These are phyloP conservation scores for Falco peregrinus DNA, from an alignment of 2,797 vertebrate genomes.

Conservation along the genomic window DNA sequence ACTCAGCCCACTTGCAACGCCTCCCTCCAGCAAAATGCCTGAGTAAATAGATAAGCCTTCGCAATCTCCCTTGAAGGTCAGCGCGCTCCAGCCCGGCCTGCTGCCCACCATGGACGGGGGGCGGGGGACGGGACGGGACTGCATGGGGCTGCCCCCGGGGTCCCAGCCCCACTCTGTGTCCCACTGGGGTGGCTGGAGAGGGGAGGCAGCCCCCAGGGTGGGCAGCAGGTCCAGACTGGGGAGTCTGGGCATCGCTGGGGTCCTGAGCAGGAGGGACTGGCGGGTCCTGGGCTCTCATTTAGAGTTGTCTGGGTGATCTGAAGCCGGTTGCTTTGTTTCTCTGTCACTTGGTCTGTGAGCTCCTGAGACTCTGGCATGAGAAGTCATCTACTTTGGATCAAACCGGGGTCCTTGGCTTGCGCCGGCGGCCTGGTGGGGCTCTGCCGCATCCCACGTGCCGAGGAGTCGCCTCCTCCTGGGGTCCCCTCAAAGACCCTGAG, in stretches of 20 bases:
- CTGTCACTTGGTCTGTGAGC: neutral
- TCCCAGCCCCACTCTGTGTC: neutral
- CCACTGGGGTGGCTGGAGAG: neutral
- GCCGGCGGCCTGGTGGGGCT: neutral
- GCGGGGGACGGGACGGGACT: neutral
- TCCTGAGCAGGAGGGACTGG: neutral
- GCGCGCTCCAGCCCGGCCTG: neutral
- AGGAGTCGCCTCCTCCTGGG: neutral
- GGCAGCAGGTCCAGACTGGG: neutral
- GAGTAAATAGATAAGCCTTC: conserved; percentile 60
- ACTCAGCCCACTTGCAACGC: neutral
- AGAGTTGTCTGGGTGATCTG: neutral
- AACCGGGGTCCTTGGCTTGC: neutral
- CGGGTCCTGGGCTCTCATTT: accelerated
- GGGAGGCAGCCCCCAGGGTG: neutral
- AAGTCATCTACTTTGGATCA: neutral
- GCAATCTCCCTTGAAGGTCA: conserved; percentile 65
- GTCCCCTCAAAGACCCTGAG: neutral
- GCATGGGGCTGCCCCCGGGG: accelerated
- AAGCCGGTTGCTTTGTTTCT: neutral
- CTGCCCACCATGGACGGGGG: neutral
- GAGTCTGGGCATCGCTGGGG: neutral
- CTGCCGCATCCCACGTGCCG: accelerated
- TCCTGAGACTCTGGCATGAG: neutral
- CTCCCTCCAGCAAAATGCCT: conserved; percentile 55